phyloP scores from a whole-genome alignment of 2,888 invertebrate species.

The Liposcelis brunnea region DNA sequence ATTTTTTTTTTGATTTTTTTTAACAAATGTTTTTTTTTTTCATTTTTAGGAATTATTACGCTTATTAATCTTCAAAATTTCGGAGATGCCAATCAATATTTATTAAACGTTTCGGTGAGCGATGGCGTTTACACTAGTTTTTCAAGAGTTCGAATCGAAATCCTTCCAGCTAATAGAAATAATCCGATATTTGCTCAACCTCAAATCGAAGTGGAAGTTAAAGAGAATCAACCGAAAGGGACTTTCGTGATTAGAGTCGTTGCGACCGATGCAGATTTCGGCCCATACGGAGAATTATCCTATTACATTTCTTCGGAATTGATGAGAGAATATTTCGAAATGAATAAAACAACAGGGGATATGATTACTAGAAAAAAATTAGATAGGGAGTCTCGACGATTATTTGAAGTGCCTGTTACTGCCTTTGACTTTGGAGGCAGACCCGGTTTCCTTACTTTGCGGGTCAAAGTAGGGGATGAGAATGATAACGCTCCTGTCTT shows the following conservation, averaged over 20 bases:
- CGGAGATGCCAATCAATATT: slow-evolving; percentile 42
- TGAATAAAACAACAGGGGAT: slow-evolving; percentile 40
- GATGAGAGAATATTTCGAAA: slow-evolving; percentile 51
- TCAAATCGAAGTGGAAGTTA: slow-evolving; percentile 58
- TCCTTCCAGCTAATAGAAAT: slow-evolving; percentile 59
- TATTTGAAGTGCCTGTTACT: slow-evolving; percentile 59
- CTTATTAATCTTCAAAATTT: slow-evolving; percentile 59
- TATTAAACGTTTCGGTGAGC: slow-evolving; percentile 82
- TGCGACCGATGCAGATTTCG: slow-evolving; percentile 47
- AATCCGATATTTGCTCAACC: slow-evolving; percentile 63
- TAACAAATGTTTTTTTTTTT: background rate
- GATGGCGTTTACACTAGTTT: slow-evolving; percentile 91
- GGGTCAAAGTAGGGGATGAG: slow-evolving; percentile 64
- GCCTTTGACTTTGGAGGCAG: slow-evolving; percentile 70
- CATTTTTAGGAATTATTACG: slow-evolving; percentile 37
- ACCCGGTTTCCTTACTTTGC: slow-evolving; percentile 53
- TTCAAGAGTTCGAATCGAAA: slow-evolving; percentile 60
- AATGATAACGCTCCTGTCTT: slow-evolving; percentile 74
- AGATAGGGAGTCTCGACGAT: slow-evolving; percentile 52
- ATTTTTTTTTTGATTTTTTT: background rate
- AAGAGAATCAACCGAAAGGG: slow-evolving; percentile 66
- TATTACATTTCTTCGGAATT: slow-evolving; percentile 64
- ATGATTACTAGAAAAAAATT: slow-evolving; percentile 24
- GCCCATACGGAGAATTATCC: slow-evolving; percentile 34
- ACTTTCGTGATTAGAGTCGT: slow-evolving; percentile 55